A percentile compares a stretch with the other conserved stretches of the same genome.
Conservation (phyloP, 2,888 invertebrate species). For the Erpobdella octoculata region DNA sequence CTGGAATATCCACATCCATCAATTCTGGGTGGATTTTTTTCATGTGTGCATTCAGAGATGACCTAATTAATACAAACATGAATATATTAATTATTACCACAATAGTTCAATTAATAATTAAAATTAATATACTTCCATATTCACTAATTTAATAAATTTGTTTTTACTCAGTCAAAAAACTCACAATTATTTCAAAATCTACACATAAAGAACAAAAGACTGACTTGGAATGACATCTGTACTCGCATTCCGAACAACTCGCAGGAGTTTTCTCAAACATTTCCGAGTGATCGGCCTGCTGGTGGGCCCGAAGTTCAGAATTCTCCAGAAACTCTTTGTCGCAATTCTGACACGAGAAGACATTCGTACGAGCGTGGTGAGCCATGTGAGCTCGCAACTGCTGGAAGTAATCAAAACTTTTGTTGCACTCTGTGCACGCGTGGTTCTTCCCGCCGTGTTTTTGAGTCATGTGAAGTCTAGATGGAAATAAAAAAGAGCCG, state of each 20-base stretch:
- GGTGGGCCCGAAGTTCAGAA: conserved; percentile 33
- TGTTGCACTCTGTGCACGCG: conserved; percentile 36
- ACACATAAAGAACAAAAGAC: no score
- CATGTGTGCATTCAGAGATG: conserved; percentile 29
- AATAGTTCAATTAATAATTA: background rate
- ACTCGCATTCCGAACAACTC: conserved; percentile 29
- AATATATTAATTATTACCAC: no score
- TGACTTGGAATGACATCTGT: conserved; percentile 22
- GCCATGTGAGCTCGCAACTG: conserved; percentile 37
- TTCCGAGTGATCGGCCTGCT: conserved; percentile 23
- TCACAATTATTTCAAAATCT: no score
- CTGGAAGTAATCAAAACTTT: conserved; percentile 33
- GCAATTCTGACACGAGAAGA: conserved; percentile 33
- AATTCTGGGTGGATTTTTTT: conserved; percentile 30
- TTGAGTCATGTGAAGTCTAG: conserved; percentile 29
- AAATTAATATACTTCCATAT: background rate
- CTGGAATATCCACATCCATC: background rate
- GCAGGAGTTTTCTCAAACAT: conserved; percentile 4
- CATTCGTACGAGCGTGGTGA: conserved; percentile 33
- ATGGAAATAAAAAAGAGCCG: background rate
- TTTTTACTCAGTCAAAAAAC: no score
- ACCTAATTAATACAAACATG: no score
- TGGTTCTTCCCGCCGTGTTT: conserved; percentile 35
- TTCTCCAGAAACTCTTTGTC: conserved; percentile 32
- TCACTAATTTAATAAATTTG: background rate